Evolutionary conservation across 1,140 invertebrate species (phyloP).

Genomic region (Apis cerana): DNA sequence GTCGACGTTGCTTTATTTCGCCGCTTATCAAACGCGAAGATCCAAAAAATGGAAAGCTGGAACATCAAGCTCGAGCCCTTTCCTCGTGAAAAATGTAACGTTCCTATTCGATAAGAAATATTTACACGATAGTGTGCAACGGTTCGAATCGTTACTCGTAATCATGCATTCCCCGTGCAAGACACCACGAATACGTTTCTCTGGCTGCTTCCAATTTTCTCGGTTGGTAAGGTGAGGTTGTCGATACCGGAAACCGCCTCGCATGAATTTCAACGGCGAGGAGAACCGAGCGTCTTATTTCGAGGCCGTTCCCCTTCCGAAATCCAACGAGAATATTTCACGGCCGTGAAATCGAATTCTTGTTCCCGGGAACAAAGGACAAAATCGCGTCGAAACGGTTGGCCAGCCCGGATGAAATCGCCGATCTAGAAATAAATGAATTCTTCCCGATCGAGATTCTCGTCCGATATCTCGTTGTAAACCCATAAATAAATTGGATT

Average conservation of each 20-base stretch:
- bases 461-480: background rate
- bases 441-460: background rate
- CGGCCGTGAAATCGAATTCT: background rate
- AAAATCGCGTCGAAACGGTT: background rate
- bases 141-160: background rate
- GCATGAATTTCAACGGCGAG: background rate
- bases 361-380: background rate
- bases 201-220: conserved; percentile 7
- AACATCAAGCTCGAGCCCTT: too few relatives aligned
- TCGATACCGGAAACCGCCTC: background rate
- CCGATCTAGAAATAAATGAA: background rate
- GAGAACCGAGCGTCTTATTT: background rate
- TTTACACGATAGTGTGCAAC: background rate
- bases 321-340: background rate
- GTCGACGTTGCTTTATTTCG: too few relatives aligned
- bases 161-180: conserved; percentile 19
- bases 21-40: too few relatives aligned
- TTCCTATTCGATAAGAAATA: conserved; percentile 3
- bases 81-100: too few relatives aligned
- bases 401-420: background rate
- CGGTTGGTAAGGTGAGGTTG: background rate
- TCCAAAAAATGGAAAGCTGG: too few relatives aligned
- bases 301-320: background rate
- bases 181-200: background rate
- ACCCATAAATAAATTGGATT: conserved; percentile 1